These are phyloP conservation scores for Bubo bubo DNA, from an alignment of 2,113 vertebrate species.

Conservation along the genomic window DNA sequence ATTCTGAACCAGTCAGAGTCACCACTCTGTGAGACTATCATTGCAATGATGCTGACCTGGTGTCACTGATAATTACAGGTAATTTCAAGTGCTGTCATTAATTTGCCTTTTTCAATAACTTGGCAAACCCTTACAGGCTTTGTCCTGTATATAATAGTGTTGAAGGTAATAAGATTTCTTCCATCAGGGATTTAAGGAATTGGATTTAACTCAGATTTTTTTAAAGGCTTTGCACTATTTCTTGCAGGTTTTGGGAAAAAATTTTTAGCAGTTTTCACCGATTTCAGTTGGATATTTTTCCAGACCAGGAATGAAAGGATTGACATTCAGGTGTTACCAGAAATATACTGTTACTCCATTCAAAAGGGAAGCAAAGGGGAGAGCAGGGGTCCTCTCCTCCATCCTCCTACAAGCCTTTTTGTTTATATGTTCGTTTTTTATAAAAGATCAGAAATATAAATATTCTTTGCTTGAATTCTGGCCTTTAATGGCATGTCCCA, in stretches of 20 bases:
- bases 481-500: neutral
- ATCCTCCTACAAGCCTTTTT: neutral
- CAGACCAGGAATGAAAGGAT: neutral
- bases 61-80: constrained; percentile 70
- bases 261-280: neutral
- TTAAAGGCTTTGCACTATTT: neutral
- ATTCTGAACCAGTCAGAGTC: neutral
- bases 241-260: neutral
- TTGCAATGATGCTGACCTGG: neutral
- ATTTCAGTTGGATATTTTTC: neutral
- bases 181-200: constrained; percentile 48
- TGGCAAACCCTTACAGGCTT: constrained; percentile 50
- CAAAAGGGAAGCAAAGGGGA: neutral
- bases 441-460: neutral
- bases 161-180: constrained; percentile 64
- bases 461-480: neutral
- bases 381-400: neutral
- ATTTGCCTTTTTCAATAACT: constrained; percentile 62
- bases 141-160: constrained; percentile 40
- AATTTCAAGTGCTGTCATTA: constrained; percentile 60
- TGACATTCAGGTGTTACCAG: neutral
- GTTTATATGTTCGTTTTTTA: neutral
- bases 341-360: neutral
- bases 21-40: neutral
- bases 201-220: constrained; percentile 42